Evolutionary conservation across 64 coral and sea anemone genomes (phyloP), one percentile per base, ranked within the genome.

Genomic region (Porites australiensis): DNA sequence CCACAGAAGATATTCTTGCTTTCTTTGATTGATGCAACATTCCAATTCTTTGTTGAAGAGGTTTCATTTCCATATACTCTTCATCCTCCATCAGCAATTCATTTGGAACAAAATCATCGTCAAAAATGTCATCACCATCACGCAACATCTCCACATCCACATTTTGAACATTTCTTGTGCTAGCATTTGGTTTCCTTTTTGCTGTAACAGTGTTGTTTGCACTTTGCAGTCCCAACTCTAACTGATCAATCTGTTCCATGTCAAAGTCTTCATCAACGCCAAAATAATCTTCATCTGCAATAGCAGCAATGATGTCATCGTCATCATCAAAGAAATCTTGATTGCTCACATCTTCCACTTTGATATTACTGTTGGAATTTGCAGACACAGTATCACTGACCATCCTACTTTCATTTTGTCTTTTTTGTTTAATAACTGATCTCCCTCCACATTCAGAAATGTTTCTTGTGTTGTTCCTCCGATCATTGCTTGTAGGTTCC

Each of bases 211-310:
- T 76, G 49, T 58, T 67, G 5, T 51, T 66, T 23, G 60, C 57
- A 50, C 68, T 64, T 69, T 79, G 62, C n/a, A 79, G 67, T 52
- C 66, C 88, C 12, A 19, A 37, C 64, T 90, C 88, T 54, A 90
- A 50, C 20, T 47, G 49, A 58, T 91, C 79, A 13, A 91, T 60
- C 66, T 91, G 79, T 23, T 91, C 89, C 77, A 91, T 59, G 16
- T 91, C 89, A 64, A 82, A 62, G 59, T 82, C 77, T 72, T 91
- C 89, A 27, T 81, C 76, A 27, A 71, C 47, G 20, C 70, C 79
- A 84, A 91, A 84, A 75, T 75, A 91, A 84, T 75, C 72, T 21
- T 91, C 79, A 63, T 91, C 79, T 4, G 23, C 55, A 51, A 72
- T 48, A 2, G 69, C 89, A 75, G 79, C 79, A 50, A 91, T 82